Evolutionary conservation across 2,888 invertebrate genomes (phyloP), one percentile per base, ranked within the genome.

Genomic region (Dryomyza anilis): DNA sequence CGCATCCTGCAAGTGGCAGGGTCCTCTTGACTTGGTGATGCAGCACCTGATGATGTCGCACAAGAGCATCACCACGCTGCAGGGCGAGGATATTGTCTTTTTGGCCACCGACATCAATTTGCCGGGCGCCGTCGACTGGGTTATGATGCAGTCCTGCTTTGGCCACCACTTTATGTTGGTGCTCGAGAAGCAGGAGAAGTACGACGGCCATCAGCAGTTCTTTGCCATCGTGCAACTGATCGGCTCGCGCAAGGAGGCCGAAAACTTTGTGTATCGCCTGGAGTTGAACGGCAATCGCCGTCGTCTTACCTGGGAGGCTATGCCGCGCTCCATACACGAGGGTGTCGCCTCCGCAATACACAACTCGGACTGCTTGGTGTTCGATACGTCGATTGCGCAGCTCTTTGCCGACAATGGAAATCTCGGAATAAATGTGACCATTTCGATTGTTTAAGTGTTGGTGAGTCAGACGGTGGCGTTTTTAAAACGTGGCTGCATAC

Each of bases 131-230:
- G 98, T 98, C 10, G 98, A 98, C 84, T 98, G 98, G 98, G 96
- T 96, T 3, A 99, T 99, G 99, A 99, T 99, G 98, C 99, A 99
- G 85, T 96, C 96, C 29, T 99, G 99, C 84, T 99, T 98, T 83
- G 96, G 96, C 64, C 97, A 97, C 81, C 96, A 98, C 84, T 99
- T 99, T 80, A 99, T 99, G 98, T 87, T 99, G 72, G 98, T 99
- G 36, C 87, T 99, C 58, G 99, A 99, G 82, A 98, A 98, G 82
- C 96, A 97, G 84, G 97, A 97, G 78, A 98, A 98, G 81, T 95
- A 92, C 83, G 97, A 98, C 85, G 97, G 95, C 1, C 94, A 95
- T 79, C 95, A 95, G 77, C 95, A 96, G 81, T 96, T 96, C 83
- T 96, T 95, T 86, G 99, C 99, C 23, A 98, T 99, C 78, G 99